These are phyloP conservation scores for Cyanistes caeruleus DNA, from an alignment of 2,113 vertebrate genomes.

Conservation along the genomic window DNA sequence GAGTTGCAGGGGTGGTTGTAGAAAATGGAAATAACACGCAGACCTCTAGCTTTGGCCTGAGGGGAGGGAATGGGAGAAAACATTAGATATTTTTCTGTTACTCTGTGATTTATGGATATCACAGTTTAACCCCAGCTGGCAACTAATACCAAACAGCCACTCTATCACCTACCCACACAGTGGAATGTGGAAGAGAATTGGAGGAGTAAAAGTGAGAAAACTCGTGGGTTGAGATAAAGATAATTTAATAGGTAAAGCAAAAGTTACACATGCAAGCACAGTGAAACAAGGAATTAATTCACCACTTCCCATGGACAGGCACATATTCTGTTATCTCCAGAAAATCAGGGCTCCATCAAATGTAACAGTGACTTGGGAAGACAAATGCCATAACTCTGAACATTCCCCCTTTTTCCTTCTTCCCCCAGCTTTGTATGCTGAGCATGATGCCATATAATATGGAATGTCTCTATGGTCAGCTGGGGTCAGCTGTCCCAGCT, in stretches of 20 bases:
- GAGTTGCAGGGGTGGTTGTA: not conserved
- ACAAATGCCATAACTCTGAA: fast-evolving
- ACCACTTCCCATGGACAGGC: not conserved
- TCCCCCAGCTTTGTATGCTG: not conserved
- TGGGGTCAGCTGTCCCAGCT: not conserved
- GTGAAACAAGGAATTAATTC: not conserved
- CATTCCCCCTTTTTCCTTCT: not conserved
- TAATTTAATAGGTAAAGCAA: not conserved
- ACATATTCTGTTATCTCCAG: not conserved
- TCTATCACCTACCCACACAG: not conserved
- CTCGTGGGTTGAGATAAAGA: not conserved
- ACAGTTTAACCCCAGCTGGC: not conserved
- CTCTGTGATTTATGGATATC: not conserved
- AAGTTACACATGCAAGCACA: not conserved
- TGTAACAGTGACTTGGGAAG: not conserved
- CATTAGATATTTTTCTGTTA: not conserved
- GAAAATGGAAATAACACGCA: not conserved
- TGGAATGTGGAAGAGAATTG: not conserved
- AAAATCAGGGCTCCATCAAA: not conserved
- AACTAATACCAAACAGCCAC: not conserved
- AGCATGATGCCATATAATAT: not conserved
- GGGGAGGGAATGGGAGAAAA: not conserved
- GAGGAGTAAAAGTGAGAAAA: not conserved
- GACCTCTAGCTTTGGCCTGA: not conserved
- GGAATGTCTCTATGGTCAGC: not conserved